phyloP scores from a whole-genome alignment of 1,140 invertebrate genomes.

The Eurytemora carolleeae region DNA sequence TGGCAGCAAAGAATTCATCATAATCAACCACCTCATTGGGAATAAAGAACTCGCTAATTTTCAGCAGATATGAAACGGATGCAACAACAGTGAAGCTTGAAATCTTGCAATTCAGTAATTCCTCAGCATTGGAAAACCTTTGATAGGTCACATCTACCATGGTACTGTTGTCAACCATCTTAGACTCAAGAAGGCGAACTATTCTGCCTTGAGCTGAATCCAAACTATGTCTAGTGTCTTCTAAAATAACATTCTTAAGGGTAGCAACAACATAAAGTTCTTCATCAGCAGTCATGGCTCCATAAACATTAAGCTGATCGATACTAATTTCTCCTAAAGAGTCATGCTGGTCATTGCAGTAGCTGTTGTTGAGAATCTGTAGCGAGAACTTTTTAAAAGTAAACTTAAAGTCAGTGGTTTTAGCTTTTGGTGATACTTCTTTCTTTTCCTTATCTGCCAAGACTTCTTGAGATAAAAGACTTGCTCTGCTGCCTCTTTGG shows the following conservation, averaged over 20 bases:
- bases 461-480: background rate
- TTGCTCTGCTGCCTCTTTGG: background rate
- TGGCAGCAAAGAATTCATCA: background rate
- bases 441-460: too few species aligned
- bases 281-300: background rate
- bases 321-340: background rate
- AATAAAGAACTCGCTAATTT: conserved; percentile 6
- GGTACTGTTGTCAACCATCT: background rate
- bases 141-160: conserved; percentile 7
- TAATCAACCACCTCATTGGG: background rate
- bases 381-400: background rate
- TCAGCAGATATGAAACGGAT: conserved; percentile 4
- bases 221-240: background rate
- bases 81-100: conserved; percentile 7
- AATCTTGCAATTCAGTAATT: background rate
- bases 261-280: background rate
- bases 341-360: background rate
- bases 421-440: too few species aligned
- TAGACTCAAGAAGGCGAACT: conserved; percentile 4
- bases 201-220: too few species aligned
- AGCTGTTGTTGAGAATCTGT: too few species aligned
- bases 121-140: background rate
- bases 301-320: background rate
- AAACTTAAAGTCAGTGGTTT: background rate
- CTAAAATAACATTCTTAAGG: background rate